Base-by-base conservation (phyloP, 2,888 invertebrate species). In the Mesoligia furuncula region DNA sequence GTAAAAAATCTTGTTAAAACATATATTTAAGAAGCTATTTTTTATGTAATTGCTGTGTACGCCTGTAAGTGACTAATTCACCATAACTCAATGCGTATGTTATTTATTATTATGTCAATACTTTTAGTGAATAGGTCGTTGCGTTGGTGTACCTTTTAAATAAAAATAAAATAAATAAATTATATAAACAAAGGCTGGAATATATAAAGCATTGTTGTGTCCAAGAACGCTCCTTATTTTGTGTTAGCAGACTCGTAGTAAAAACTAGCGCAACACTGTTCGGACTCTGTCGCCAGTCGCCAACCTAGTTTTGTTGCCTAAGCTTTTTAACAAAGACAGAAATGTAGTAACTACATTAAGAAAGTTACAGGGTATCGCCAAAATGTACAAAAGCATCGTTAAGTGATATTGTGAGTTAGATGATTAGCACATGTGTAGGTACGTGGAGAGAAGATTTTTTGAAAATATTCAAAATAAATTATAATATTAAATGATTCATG, bases 351-450 rank as follows among this genome's bases (percentile, higher is more conserved):
- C 6, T 66, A 77, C 82, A 81, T 78, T 83, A 77, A 79, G 51
- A 85, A 85, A 76, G 77, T 80, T 88, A 91, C 91, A 92, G 90
- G 91, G 91, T 91, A 89, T 87, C 79, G 84, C 86, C 87, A 88
- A 90, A 89, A 87, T 79, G 76, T 75, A 79, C 6, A 36, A 36
- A 85, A 82, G 77, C 74, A 83, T 78, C 80, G 73, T 78, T 81
- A 88, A 86, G 88, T 91, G 91, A 89, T 91, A 90, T 90, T 92
- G 91, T 90, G 76, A 88, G 80, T 73, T 90, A 90, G 86, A 85
- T 73, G 45, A 80, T 70, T 79, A 85, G 80, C 70, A 51, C 78
- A 39, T 59, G n/a, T 48, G 36, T 83, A 77, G 64, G 3, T 31
- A 36, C 6, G 75, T 81, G 81, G 48, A 75, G 39, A 72, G 31